phyloP scores from a whole-genome alignment of 2,113 vertebrate genomes.

The Tursiops truncatus region DNA sequence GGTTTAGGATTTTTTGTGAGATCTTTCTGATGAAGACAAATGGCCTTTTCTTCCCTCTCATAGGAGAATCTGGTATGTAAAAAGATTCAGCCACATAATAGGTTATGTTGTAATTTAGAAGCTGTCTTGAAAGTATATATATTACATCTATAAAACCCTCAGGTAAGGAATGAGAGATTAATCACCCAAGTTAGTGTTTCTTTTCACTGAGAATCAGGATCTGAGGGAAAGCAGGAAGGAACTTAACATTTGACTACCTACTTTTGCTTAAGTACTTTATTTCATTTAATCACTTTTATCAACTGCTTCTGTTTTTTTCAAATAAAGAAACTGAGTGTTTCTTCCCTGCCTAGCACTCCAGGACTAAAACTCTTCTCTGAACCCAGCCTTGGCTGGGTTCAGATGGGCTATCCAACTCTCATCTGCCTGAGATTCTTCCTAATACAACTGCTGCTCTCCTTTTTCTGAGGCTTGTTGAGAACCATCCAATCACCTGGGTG shows the following conservation, averaged over 20 bases:
- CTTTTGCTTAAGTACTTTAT: neutral
- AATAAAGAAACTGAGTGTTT: neutral
- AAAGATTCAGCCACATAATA: neutral
- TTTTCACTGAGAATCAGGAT: neutral
- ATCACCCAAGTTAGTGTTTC: neutral
- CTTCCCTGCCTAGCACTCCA: neutral
- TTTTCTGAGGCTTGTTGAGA: neutral
- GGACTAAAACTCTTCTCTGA: neutral
- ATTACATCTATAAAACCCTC: neutral
- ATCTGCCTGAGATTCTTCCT: neutral
- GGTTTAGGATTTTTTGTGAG: conserved; percentile 15
- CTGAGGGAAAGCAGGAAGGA: neutral
- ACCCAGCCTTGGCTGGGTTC: neutral
- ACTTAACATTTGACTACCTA: neutral
- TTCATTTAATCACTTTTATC: neutral
- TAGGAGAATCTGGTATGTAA: neutral
- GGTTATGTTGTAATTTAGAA: neutral
- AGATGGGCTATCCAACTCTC: neutral
- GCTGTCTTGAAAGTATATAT: neutral
- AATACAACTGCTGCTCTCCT: neutral
- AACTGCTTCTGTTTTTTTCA: conserved; percentile 13
- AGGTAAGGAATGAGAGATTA: neutral
- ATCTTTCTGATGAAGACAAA: neutral
- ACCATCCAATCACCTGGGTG: neutral
- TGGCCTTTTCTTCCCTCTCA: neutral